Base-by-base conservation (phyloP, 2,113 vertebrate species). In the Willisornis vidua region DNA sequence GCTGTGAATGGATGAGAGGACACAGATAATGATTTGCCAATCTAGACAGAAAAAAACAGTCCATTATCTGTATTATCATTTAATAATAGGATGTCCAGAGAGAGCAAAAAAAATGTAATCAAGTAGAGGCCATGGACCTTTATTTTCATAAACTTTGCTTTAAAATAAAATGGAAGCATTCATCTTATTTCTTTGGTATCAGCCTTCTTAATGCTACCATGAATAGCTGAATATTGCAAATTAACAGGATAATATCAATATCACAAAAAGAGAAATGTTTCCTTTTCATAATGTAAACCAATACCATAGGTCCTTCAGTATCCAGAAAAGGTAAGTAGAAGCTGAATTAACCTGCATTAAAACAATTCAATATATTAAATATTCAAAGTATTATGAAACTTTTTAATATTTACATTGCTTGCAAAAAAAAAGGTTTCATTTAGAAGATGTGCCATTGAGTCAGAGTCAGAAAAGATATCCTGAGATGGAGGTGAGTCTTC, bases 101-200 rank as follows among this genome's bases (percentile, higher is more conserved):
- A 90, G 33, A 55, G 43, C 23, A 89, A 71, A 89, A 57, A 93
- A 94, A 87, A 74, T 75, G 28, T 24, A 78, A 78, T 74, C 81
- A 75, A 72, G 33, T 29, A 35, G 18, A 11, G 28, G 65, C 13
- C 15, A 14, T 70, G 45, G 67, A 9, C 33, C 75, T 82, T 70
- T 76, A 66, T 94, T 94, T 93, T 93, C 49, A 76, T 79, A 55
- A 92, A 88, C 46, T 91, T 90, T 88, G 9, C 25, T 96, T 93
- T 80, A 71, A 79, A 95, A 87, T 20, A 85, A 79, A 94, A 93
- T 70, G 41, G 71, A 90, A 80, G 49, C 10, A 70, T 82, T 90
- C n/a, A 41, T 93, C 55, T 93, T 88, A 41, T 73, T 87, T 93
- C 85, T 35, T 67, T 92, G 24, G 23, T 77, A 89, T 86, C 68